These are phyloP conservation scores for Rhopalosiphum padi DNA, from an alignment of 1,140 invertebrate genomes.

Conservation along the genomic window DNA sequence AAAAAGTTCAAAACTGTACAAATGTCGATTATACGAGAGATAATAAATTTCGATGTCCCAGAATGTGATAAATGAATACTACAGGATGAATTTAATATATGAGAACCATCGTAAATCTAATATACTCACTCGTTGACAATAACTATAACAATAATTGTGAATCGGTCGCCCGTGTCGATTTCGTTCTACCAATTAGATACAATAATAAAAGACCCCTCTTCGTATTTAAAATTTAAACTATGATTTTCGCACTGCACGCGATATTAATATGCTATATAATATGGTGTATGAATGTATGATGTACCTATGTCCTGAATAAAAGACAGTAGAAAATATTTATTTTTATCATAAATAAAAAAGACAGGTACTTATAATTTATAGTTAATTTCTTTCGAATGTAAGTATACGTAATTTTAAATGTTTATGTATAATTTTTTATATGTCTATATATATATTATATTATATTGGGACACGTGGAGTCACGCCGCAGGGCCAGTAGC, in stretches of 20 bases:
- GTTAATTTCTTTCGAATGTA: too few relatives aligned
- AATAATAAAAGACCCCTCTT: constrained; percentile 7
- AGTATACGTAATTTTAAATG: too few relatives aligned
- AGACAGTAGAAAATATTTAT: too few relatives aligned
- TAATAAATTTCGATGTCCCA: neutral
- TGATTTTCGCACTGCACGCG: neutral
- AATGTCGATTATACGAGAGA: neutral
- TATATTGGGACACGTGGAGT: too few relatives aligned
- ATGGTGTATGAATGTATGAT: neutral
- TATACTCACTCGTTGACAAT: neutral
- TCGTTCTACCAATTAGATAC: neutral
- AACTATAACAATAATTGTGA: neutral
- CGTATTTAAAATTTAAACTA: neutral
- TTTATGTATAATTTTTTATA: too few relatives aligned
- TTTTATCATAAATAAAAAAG: too few relatives aligned
- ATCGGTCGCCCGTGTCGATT: neutral
- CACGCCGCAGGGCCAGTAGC: too few relatives aligned
- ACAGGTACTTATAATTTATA: too few relatives aligned
- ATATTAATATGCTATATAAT: neutral
- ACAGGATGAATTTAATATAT: neutral
- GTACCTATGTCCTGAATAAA: too few relatives aligned
- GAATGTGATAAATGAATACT: neutral
- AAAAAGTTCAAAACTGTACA: neutral
- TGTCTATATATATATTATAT: too few relatives aligned
- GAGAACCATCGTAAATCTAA: neutral